Evolutionary conservation across 2,113 vertebrate genomes (phyloP).

Genomic region (Notechis scutatus): DNA sequence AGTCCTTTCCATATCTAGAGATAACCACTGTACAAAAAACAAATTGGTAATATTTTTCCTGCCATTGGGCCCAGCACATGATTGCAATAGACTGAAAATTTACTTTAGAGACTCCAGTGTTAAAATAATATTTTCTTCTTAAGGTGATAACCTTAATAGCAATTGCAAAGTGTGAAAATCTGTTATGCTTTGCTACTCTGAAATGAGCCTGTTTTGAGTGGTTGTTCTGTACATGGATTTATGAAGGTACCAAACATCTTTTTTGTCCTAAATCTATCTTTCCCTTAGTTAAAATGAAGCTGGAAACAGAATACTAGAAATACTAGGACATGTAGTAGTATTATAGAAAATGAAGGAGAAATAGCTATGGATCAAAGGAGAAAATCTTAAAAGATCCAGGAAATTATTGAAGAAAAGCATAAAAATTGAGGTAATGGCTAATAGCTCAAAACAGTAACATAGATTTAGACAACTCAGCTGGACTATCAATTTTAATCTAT

Average conservation of each 20-base stretch:
- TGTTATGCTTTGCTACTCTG: neutral
- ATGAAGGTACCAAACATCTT: neutral
- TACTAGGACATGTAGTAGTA: neutral
- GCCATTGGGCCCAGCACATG: neutral
- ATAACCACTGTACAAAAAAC: neutral
- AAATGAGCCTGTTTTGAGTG: neutral
- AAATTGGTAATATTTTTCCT: neutral
- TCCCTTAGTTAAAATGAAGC: neutral
- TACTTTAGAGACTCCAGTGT: neutral
- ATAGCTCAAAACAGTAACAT: neutral
- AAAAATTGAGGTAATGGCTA: neutral
- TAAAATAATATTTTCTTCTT: neutral
- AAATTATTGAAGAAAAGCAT: neutral
- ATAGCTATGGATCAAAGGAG: neutral
- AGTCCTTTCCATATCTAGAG: neutral
- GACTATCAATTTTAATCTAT: neutral
- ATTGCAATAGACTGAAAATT: neutral
- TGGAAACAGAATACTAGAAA: neutral
- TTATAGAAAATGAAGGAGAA: neutral
- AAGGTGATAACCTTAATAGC: neutral
- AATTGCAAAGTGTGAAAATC: neutral
- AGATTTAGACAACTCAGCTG: neutral
- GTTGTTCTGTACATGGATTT: neutral
- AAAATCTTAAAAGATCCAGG: neutral
- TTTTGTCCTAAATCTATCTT: neutral